Conservation (phyloP, 2,797 vertebrate species). For the Coluber constrictor region DNA sequence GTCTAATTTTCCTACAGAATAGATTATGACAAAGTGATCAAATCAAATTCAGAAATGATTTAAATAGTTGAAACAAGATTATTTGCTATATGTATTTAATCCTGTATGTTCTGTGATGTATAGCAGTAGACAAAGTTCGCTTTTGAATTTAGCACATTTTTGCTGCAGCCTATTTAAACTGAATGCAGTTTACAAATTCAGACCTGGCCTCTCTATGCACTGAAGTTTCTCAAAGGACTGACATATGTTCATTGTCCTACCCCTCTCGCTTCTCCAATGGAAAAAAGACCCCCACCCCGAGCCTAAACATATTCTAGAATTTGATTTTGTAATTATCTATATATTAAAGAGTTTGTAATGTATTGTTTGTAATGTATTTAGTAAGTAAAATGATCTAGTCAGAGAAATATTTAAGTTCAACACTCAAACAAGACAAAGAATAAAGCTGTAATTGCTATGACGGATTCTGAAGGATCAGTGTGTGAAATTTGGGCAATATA, state of each 20-base stretch:
- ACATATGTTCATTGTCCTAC: not conserved
- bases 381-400: not conserved
- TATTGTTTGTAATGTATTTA: constrained; percentile 13
- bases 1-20: too few relatives aligned
- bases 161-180: not conserved
- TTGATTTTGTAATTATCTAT: not conserved
- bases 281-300: not conserved
- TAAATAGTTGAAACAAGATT: not conserved
- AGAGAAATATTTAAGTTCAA: not conserved
- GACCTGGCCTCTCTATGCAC: not conserved
- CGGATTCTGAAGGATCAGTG: not conserved
- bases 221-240: not conserved
- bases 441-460: not conserved
- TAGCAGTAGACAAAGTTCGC: not conserved
- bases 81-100: too few relatives aligned
- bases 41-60: not conserved
- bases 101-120: not conserved
- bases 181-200: not conserved
- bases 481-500: not conserved
- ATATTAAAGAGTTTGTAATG: not conserved
- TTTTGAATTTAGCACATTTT: not conserved
- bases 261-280: not conserved
- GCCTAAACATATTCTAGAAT: not conserved
- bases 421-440: not conserved
- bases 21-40: not conserved